Evolutionary conservation across 2,113 vertebrate genomes (phyloP).

Genomic region (Collichthys lucidus): DNA sequence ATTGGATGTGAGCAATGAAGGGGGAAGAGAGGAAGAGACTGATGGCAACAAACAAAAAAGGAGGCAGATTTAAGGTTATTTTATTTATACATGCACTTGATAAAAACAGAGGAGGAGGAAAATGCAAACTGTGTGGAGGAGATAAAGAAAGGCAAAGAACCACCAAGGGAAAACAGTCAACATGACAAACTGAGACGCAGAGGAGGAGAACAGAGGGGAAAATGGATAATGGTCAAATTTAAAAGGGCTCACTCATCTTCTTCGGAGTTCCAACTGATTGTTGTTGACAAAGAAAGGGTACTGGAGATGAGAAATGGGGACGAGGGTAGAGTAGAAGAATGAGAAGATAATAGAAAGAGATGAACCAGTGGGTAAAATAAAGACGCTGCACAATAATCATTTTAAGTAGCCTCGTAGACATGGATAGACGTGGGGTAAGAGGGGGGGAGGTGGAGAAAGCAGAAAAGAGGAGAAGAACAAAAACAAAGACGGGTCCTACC

Average conservation of each 20-base stretch:
- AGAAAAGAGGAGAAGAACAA: not conserved
- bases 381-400: slow-evolving; percentile 2
- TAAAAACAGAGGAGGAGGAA: not conserved
- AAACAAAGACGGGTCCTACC: slow-evolving; percentile 10
- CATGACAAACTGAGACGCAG: slow-evolving; percentile 34
- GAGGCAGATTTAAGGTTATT: slow-evolving; percentile 5
- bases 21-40: not conserved
- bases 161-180: slow-evolving; percentile 18
- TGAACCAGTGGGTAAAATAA: slow-evolving; percentile 20
- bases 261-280: slow-evolving; percentile 19
- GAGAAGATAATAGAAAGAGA: slow-evolving; percentile 39
- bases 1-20: slow-evolving; percentile 10
- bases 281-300: slow-evolving; percentile 21
- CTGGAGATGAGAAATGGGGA: slow-evolving; percentile 12
- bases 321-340: slow-evolving; percentile 21
- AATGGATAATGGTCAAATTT: slow-evolving; percentile 14
- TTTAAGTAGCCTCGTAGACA: slow-evolving; percentile 20
- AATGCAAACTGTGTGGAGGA: slow-evolving; percentile 26
- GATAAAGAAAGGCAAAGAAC: slow-evolving; percentile 19
- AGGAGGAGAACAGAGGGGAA: slow-evolving; percentile 12
- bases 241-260: slow-evolving; percentile 40
- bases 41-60: slow-evolving; percentile 19
- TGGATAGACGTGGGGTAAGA: not conserved
- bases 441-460: not conserved
- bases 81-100: slow-evolving; percentile 1